Evolutionary conservation across 2,797 vertebrate species (phyloP), one percentile per base, ranked within the genome.

Genomic region (Threskiornis aethiopicus): DNA sequence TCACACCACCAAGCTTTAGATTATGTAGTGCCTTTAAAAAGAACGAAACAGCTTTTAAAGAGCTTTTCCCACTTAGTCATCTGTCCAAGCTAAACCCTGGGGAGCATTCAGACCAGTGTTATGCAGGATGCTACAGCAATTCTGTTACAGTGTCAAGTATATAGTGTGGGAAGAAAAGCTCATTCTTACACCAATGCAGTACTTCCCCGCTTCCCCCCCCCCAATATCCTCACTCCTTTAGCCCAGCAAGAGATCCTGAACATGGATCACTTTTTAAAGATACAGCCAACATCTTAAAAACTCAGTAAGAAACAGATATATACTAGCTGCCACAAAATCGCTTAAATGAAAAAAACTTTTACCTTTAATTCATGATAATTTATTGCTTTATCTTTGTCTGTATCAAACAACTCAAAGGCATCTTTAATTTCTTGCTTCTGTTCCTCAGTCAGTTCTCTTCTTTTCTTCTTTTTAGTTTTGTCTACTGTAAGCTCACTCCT

Each of bases 351-450:
- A 94, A 62, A 84, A 55, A 52, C n/a, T 95, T 72, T 67, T 97
- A 99, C 99, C 99, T 99, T 99, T 85, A 99, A 97, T 95, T 99
- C 99, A 54, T 99, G 99, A 72, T 99, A 99, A 96, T 99, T 99
- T 90, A 99, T 99, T n/a, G 98, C 98, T 98, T 97, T 98, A 55
- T 99, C 99, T 97, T 99, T 99, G 96, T 99, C 99, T 3, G 98
- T 99, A 96, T 99, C 99, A 79, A 99, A 99, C 77, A 99, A 86
- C 51, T 99, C 99, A 95, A 99, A 99, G 9, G 99, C 99, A 98
- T 99, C 99, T 97, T 99, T 99, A 94, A 99, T 98, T 97, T 99
- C 99, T 87, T 99, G 98, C 71, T 98, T 99, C 97, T 99, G 99
- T 41, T 99, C 99, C 93, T 99, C 99, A 15, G 98, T 99, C 26